Evolutionary conservation across 1,140 invertebrate species (phyloP), one percentile per base, ranked within the genome.

Genomic region (Eubasilissa regina): DNA sequence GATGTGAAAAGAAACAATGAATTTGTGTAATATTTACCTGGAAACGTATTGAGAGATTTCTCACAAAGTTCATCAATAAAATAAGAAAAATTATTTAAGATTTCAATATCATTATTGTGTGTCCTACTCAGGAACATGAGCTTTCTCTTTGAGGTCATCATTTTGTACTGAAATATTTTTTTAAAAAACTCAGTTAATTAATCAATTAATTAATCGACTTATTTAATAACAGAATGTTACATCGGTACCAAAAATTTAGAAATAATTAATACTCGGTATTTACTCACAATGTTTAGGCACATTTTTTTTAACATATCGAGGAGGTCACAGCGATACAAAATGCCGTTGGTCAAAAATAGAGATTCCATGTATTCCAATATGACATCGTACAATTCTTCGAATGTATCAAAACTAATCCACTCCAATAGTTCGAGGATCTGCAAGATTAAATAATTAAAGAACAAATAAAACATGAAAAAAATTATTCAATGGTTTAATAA

Each of bases 211-310:
- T 6, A 35, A 35, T 6, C 25, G 25, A 35, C 25, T 35, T 35
- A 35, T n/a, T n/a, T n/a, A n/a, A n/a, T n/a, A n/a, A n/a, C n/a
- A n/a, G n/a, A n/a, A n/a, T 35, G 25, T 35, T 1, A 35, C 6
- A 35, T 35, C 6, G 25, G 1, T 35, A 35, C 6, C 25, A 35
- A 35, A 35, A 35, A 35, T 35, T 35, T n/a, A n/a, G 25, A 3
- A 35, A 1, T 35, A 45, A 43, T 45, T 15, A 74, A 60, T 19
- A 74, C 6, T 47, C 53, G 15, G 7, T 25, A 78, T 12, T 55
- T 75, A 85, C 87, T 86, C 81, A 89, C 88, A 25, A 89, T 60
- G 80, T 88, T 88, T 3, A 83, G 83, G 81, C 87, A 88, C 85
- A 87, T 85, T 10, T 76, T 83, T 21, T 85, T 86, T 11, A 89